Percentiles rank a stretch among this genome's conserved stretches.
Evolutionary conservation across 1,140 invertebrate genomes (phyloP).

Genomic region (Heterodera schachtii): DNA sequence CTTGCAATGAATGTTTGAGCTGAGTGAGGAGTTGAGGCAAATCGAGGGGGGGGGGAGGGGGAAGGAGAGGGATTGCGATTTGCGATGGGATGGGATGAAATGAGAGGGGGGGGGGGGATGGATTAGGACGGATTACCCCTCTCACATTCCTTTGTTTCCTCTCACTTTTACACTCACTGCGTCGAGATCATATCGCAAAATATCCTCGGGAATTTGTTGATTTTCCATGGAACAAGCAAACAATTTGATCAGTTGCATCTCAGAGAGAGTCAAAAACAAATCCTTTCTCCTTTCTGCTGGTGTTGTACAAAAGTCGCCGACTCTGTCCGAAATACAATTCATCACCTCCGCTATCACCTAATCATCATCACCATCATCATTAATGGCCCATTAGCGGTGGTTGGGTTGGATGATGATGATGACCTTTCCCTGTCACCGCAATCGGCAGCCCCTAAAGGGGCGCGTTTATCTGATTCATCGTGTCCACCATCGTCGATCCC

Average conservation of each 20-base stretch:
- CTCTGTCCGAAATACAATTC: too few species aligned
- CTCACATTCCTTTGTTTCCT: background rate
- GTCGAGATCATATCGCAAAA: background rate
- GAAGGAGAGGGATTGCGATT: background rate
- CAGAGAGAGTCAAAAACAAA: too few species aligned
- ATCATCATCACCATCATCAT: too few species aligned
- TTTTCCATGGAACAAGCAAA: too few species aligned
- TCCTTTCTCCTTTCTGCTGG: too few species aligned
- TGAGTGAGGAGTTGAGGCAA: background rate
- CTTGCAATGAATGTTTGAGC: background rate
- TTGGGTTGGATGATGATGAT: background rate
- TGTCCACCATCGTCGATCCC: background rate
- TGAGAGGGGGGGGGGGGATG: background rate
- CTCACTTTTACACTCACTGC: background rate
- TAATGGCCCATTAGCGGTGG: too few species aligned
- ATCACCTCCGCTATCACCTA: too few species aligned
- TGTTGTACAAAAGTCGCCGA: too few species aligned
- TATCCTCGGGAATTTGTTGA: background rate
- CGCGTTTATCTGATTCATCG: background rate
- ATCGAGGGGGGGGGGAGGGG: too few species aligned
- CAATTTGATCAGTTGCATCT: too few species aligned
- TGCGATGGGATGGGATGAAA: background rate
- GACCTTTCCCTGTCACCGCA: background rate
- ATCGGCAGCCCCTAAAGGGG: background rate
- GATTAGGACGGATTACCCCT: background rate